Conservation (phyloP, 1,140 invertebrate genomes). For the Zaprionus tsacasi region DNA sequence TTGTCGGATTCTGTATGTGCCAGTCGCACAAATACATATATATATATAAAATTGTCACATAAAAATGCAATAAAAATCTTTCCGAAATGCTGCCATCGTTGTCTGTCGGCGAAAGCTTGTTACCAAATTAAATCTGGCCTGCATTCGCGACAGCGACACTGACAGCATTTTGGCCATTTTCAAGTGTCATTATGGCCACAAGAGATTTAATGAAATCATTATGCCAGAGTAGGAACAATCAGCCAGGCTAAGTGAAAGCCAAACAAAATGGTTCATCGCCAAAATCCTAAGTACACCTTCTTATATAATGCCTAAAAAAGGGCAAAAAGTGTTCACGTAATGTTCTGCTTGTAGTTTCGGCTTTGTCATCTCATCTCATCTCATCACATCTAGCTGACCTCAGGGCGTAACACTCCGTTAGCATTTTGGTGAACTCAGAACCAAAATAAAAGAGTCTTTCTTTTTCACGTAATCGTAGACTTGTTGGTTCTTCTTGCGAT, state of each 20-base stretch:
- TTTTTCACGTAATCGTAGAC: conserved; percentile 12
- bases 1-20: conserved; percentile 29
- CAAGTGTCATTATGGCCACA: conserved; percentile 66
- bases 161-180: conserved; percentile 52
- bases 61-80: conserved; percentile 78
- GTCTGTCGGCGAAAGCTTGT: conserved; percentile 74
- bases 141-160: conserved; percentile 29
- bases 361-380: conserved; percentile 26
- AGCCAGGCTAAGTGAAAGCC: conserved; percentile 59
- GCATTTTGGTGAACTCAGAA: conserved; percentile 1
- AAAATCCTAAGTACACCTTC: conserved; percentile 6
- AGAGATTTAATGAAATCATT: conserved; percentile 71
- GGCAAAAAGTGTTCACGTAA: conserved; percentile 19
- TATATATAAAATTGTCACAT: conserved; percentile 69
- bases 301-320: conserved; percentile 26
- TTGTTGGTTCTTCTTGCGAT: conserved; percentile 16
- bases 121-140: conserved; percentile 70
- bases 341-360: conserved; percentile 35
- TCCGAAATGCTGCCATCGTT: conserved; percentile 53
- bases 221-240: conserved; percentile 41
- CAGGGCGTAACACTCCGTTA: conserved; percentile 32
- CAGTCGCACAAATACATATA: not conserved
- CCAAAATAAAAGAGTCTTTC: not conserved
- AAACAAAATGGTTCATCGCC: not conserved
- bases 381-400: conserved; percentile 9